These are phyloP conservation scores for Rhinoderma darwinii DNA, from an alignment of 2,113 vertebrate species.

Conservation along the genomic window DNA sequence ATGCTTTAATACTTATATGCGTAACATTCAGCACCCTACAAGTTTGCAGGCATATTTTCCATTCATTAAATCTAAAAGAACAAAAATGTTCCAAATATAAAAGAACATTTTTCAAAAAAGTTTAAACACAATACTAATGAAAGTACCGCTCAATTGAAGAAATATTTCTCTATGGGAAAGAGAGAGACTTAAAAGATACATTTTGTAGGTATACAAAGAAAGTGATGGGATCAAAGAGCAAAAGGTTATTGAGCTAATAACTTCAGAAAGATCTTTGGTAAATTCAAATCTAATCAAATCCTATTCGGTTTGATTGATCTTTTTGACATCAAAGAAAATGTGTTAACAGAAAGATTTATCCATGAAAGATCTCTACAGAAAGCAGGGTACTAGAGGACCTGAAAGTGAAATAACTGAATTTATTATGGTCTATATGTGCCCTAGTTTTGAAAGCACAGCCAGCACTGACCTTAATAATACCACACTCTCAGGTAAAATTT, in stretches of 20 bases:
- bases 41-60: not conserved
- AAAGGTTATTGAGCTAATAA: constrained; percentile 28
- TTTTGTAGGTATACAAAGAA: constrained; percentile 38
- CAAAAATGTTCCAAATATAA: not conserved
- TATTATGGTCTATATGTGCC: not conserved
- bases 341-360: constrained; percentile 39
- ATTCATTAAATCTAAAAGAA: not conserved
- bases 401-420: constrained; percentile 24
- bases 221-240: constrained; percentile 13
- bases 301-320: constrained; percentile 35
- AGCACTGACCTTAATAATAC: not conserved
- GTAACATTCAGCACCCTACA: not conserved
- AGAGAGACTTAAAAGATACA: not conserved
- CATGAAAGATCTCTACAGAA: constrained; percentile 39
- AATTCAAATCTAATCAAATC: constrained; percentile 34
- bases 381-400: not conserved
- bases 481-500: not conserved
- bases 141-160: not conserved
- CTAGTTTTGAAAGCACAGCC: constrained; percentile 21
- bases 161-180: not conserved
- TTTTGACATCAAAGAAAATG: constrained; percentile 44
- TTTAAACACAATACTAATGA: constrained; percentile 25
- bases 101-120: not conserved
- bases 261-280: not conserved
- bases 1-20: no score